Base-by-base conservation (phyloP, 1,140 invertebrate species). In the Drosophila punjabiensis region DNA sequence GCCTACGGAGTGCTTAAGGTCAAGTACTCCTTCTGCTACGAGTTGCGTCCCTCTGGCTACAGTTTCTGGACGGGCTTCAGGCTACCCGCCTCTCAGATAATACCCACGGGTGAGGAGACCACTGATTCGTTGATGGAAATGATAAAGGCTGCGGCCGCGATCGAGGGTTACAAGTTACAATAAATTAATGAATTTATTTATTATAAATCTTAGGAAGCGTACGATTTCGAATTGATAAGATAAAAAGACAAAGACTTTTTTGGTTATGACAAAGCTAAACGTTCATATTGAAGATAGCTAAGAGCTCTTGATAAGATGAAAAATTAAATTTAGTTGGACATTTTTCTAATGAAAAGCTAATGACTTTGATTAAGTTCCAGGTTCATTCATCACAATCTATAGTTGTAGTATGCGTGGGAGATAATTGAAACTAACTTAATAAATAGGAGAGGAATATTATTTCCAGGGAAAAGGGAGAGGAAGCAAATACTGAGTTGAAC, bases 1-100 rank as follows among this genome's bases (percentile, higher is more conserved):
- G 95, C 94, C 9, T 95, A 96, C 92, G 95, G 94, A 0, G 93
- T 92, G 6, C 94, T 93, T 1, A 94, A 94, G 16, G 94, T 96
- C 5, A 95, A 95, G 20, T 96, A 96, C 74, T 94, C 95, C 0
- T 97, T 95, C 75, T 95, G 96, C 65, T 93, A 97, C 24, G 97
- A 97, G 90, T 93, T 97, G n/a, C 93, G 96, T 5, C 95, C 96
- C 13, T 86, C 92, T 11, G 88, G 93, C 20, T 73, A 65, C 5
- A 61, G 95, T 95, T 75, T 88, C 73, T 82, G 87, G 87, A 94
- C 95, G 48, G 96, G 96, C 9, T 97, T 97, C 82, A 55, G 96
- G 2, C 93, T 97, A 11, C 96, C 96, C 1, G 95, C 95, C 45
- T 91, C 94, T 33, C 94, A 96, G 81, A 97, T 97, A 45, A 79